Evolutionary conservation across 1,140 invertebrate species (phyloP), one percentile per base, ranked within the genome.

Genomic region (Goniozus legneri): DNA sequence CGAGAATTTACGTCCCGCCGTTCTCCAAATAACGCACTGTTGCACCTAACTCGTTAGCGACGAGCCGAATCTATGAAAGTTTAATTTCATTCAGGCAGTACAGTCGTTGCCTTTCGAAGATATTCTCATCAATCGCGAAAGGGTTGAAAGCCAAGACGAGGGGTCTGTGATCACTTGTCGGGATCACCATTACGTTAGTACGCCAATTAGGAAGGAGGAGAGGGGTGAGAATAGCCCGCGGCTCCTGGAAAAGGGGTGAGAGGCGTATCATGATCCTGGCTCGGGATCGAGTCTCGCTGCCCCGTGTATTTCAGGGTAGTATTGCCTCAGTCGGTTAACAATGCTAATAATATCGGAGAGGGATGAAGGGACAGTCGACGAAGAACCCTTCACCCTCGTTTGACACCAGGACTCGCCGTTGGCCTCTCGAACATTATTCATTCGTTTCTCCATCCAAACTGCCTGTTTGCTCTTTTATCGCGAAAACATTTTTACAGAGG

Each of bases 291-390:
- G 55, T 45, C 39, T 58, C 54, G 53, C 57, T 31, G 55, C 52
- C 51, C 58, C 45, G 54, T 58, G 54, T 58, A n/a, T n/a, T n/a
- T n/a, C n/a, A 62, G 64, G 61, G 60, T 65, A 58, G 63, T 62
- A 68, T 56, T 54, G 56, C 51, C 58, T 73, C 66, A 69, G 60
- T 71, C 65, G 66, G 67, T 73, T 73, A 73, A 73, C 67, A 71
- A 73, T 71, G 69, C 70, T 73, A 73, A 73, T 73, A 68, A 70
- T 70, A 70, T 67, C 65, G 44, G 51, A 57, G 56, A 56, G 62
- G 51, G 42, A 48, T 34, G 45, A 45, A 56, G 52, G 56, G 22
- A 27, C 12, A 16, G 41, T 19, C 1, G 44, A 33, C 47, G 37
- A 54, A 38, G 55, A 54, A 58, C 55, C 58, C 53, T 60, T 61